Conservation (phyloP, 2,797 vertebrate genomes). For the Catharus ustulatus region DNA sequence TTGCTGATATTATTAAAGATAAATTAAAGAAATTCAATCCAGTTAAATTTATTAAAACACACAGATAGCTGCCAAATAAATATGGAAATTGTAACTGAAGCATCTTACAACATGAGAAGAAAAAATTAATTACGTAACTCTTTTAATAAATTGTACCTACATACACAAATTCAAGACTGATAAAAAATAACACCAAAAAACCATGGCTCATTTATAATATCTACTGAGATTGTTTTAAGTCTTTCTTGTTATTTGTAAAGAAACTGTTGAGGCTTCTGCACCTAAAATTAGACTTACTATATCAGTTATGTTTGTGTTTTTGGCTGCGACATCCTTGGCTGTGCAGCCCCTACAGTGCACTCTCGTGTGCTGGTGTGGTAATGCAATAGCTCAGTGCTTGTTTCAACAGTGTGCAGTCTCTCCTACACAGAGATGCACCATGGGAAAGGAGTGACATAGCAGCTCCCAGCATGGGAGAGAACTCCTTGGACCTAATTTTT, state of each 20-base stretch:
- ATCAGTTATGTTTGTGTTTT: background rate
- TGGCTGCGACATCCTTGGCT: background rate
- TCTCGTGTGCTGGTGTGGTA: slow-evolving; percentile 37
- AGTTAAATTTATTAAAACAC: background rate
- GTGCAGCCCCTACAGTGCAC: slow-evolving; percentile 56
- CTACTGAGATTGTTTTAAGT: background rate
- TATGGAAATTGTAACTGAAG: background rate
- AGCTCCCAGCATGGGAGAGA: background rate
- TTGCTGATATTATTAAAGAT: background rate
- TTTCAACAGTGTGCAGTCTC: background rate
- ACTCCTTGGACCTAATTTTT: background rate
- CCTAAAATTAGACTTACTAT: slow-evolving; percentile 27
- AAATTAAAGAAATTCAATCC: background rate
- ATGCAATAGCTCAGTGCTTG: background rate
- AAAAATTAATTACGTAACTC: background rate
- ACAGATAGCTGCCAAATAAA: background rate
- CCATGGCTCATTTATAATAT: background rate
- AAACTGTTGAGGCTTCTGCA: slow-evolving; percentile 15
- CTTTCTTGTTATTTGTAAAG: slow-evolving; percentile 33
- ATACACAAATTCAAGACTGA: background rate
- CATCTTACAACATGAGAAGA: background rate
- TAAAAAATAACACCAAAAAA: background rate
- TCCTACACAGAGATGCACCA: background rate
- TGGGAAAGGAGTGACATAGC: background rate
- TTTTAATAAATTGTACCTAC: background rate